A percentile compares a stretch with the other conserved stretches of the same genome.
Evolutionary conservation across 2,797 vertebrate genomes (phyloP).

Genomic region (Agapornis canus): DNA sequence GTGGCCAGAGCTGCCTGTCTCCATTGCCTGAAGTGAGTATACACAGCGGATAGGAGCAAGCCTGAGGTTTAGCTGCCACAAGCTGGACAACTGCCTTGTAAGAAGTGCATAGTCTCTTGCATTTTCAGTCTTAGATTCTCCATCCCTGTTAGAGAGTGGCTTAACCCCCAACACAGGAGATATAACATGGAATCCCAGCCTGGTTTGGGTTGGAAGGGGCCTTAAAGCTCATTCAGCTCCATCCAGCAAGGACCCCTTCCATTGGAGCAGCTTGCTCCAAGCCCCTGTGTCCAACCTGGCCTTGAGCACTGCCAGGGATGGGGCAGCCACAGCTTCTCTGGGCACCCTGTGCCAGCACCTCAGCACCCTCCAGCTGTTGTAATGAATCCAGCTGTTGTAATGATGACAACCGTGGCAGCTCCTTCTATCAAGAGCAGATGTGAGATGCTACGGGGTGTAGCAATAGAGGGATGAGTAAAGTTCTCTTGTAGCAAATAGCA

Average conservation of each 20-base stretch:
- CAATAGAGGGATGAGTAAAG: not conserved
- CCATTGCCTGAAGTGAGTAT: not conserved
- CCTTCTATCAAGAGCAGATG: not conserved
- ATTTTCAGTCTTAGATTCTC: not conserved
- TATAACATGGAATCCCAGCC: not conserved
- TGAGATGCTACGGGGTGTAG: not conserved
- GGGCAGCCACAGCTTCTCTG: not conserved
- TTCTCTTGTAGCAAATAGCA: not conserved
- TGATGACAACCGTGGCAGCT: not conserved
- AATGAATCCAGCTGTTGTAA: not conserved
- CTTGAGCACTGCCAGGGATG: not conserved
- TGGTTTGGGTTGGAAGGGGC: not conserved
- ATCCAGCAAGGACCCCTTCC: not conserved
- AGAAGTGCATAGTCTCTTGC: not conserved
- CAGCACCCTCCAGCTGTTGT: not conserved
- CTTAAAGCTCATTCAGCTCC: not conserved
- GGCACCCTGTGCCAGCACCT: not conserved
- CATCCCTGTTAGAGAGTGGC: not conserved
- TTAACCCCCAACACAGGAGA: not conserved
- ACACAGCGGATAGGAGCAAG: not conserved
- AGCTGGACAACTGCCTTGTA: not conserved
- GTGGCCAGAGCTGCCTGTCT: not conserved
- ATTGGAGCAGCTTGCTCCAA: not conserved
- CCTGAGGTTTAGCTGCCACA: not conserved
- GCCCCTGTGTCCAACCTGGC: not conserved